Percentiles rank a stretch among this genome's conserved stretches.
These are phyloP conservation scores for Poecile atricapillus DNA, from an alignment of 2,113 vertebrate genomes.

Conservation along the genomic window DNA sequence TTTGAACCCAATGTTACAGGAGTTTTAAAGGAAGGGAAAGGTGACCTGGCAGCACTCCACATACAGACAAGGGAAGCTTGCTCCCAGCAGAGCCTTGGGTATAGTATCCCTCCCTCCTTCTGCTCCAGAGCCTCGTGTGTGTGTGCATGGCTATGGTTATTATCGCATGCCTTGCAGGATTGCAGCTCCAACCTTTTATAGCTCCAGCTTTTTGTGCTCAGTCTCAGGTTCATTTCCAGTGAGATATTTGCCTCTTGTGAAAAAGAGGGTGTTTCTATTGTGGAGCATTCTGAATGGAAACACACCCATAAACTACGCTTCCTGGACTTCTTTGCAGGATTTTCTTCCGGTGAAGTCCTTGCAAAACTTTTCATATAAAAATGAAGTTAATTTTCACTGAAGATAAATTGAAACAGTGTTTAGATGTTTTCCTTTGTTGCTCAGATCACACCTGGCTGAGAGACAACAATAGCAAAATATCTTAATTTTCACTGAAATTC, in stretches of 20 bases:
- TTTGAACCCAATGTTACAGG: neutral
- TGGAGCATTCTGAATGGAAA: neutral
- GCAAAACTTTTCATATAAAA: neutral
- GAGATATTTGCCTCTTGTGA: neutral
- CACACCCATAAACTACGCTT: neutral
- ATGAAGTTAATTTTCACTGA: neutral
- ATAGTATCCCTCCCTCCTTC: neutral
- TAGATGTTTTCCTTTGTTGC: neutral
- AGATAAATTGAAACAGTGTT: neutral
- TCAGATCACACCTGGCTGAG: accelerated
- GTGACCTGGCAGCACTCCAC: accelerated
- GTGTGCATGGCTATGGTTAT: accelerated
- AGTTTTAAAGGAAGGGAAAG: neutral
- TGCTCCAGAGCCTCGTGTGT: neutral
- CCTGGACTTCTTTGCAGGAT: neutral
- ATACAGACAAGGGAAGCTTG: neutral
- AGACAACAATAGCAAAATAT: neutral
- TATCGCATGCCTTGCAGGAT: neutral
- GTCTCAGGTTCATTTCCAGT: neutral
- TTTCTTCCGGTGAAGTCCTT: neutral
- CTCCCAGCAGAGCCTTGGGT: neutral
- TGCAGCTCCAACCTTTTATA: neutral
- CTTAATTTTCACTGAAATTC: neutral
- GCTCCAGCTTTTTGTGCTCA: neutral
- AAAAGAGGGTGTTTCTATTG: neutral